A percentile compares a stretch with the other conserved stretches of the same genome.
phyloP scores from a whole-genome alignment of 2,797 vertebrate species.

The Ctenosaura bakeri region DNA sequence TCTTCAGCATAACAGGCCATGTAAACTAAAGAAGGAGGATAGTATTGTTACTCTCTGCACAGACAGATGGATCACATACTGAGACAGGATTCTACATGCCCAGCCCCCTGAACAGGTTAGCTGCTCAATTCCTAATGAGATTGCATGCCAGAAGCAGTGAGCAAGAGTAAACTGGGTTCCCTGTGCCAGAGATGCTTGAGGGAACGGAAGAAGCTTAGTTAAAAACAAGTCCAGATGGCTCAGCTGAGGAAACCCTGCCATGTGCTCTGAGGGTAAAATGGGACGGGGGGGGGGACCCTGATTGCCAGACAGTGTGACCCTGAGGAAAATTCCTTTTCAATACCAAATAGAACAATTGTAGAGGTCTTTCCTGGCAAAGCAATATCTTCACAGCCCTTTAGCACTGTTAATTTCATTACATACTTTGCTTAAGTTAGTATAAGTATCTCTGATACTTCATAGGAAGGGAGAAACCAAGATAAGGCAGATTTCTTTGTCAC shows the following conservation, averaged over 20 bases:
- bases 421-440: background rate
- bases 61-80: background rate
- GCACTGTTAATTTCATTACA: background rate
- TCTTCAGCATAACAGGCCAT: background rate
- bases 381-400: background rate
- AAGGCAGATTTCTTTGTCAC: background rate
- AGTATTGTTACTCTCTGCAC: background rate
- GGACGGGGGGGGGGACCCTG: background rate
- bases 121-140: background rate
- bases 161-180: background rate
- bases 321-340: background rate
- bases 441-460: background rate
- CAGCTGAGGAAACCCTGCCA: background rate
- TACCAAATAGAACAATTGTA: background rate
- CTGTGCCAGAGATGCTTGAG: background rate
- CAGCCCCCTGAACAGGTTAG: background rate
- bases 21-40: background rate
- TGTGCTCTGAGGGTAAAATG: background rate
- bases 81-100: background rate
- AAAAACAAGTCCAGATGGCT: slow-evolving; percentile 26
- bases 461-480: no score
- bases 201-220: background rate
- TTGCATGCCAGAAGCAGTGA: background rate
- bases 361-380: background rate
- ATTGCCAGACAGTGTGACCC: slow-evolving; percentile 1